phyloP scores from a whole-genome alignment of 2,888 invertebrate species.

The Callinectes sapidus region DNA sequence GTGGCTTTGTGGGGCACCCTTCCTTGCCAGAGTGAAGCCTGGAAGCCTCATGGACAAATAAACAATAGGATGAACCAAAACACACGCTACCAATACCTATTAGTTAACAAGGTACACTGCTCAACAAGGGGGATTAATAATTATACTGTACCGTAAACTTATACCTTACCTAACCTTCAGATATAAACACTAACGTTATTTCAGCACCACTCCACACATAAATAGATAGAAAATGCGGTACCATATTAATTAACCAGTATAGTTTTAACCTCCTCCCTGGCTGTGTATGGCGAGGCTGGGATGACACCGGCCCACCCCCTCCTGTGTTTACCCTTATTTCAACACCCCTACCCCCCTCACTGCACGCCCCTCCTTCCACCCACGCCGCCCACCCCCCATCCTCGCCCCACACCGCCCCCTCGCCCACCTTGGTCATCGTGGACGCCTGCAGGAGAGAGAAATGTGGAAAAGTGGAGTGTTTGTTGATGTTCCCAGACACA shows the following conservation, averaged over 20 bases:
- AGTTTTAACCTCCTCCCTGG: background rate
- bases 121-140: too few relatives aligned
- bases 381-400: background rate
- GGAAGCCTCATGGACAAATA: too few relatives aligned
- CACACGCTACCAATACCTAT: too few relatives aligned
- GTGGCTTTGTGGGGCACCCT: too few relatives aligned
- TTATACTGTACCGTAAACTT: too few relatives aligned
- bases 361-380: background rate
- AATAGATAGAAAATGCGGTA: background rate
- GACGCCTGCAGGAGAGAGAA: background rate
- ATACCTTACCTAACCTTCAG: background rate
- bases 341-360: background rate
- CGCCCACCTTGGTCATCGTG: slow-evolving; percentile 8
- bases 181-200: background rate
- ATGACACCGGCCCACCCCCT: background rate
- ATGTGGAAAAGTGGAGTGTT: background rate
- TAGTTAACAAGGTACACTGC: too few relatives aligned
- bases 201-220: background rate
- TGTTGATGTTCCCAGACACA: background rate
- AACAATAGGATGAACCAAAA: too few relatives aligned
- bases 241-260: background rate
- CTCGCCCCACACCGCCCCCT: background rate
- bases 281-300: background rate
- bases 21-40: too few relatives aligned
- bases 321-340: background rate